Base-by-base conservation (phyloP, 2,797 vertebrate genomes). In the Pogoniulus pusillus region DNA sequence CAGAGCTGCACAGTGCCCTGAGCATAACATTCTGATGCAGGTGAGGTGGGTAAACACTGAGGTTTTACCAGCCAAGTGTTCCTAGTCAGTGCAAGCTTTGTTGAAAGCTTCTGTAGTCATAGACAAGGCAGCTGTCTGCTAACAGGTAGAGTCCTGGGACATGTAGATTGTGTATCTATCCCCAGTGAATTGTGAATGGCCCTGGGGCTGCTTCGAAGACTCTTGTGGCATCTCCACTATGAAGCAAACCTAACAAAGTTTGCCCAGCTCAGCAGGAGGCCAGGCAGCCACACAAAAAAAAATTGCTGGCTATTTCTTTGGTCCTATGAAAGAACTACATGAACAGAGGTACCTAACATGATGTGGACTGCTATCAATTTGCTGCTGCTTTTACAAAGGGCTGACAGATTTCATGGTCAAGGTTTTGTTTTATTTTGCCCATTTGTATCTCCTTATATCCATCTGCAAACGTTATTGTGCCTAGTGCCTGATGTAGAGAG, bases 171-270 rank as follows among this genome's bases (percentile, higher is more conserved):
- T 49, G 12, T 32, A 4, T 57, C 17, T 47, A 2, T n/a, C n/a
- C n/a, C 11, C 41, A 19, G 29, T 14, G 51, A 73, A 49, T 9
- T 27, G 11, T 54, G 29, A 26, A 74, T 15, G 43, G 19, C 37
- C 62, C 54, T 29, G 15, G 16, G 16, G n/a, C 34, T 85, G 59
- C 43, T 78, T 65, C 62, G 35, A 23, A 29, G 30, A 60, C 19
- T 7, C 32, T 72, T 1, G 0, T 5, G 16, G 5, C 12, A 27
- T 17, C 13, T 55, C 43, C 5, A 3, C 24, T 29, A 12, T 22
- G 58, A 39, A 70, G 30, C 16, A 68, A 14, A 9, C 26, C 24
- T 35, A 22, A 13, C 20, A 49, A 18, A 30, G 47, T 51, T 74
- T 55, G 17, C 6, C 23, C 35, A 69, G n/a, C 59, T 78, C 66